Percentiles rank a stretch among this genome's conserved stretches.
phyloP scores from a whole-genome alignment of 2,113 vertebrate species.

The Phocoena sinus region DNA sequence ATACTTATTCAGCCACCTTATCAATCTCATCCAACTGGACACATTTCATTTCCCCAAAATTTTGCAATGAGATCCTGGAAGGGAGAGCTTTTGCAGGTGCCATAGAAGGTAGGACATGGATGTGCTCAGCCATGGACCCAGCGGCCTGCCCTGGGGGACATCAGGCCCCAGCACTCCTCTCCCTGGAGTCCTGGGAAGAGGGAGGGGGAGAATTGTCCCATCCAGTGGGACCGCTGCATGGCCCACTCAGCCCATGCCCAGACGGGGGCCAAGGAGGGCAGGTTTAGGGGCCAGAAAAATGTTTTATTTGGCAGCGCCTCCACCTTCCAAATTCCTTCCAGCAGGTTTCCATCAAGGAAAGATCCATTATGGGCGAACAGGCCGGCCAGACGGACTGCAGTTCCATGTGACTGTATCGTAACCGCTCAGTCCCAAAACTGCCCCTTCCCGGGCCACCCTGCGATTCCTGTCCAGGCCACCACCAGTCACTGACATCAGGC shows the following conservation, averaged over 20 bases:
- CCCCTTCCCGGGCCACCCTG: neutral
- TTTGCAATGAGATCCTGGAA: conserved; percentile 7
- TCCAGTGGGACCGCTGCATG: neutral
- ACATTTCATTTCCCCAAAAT: conserved; percentile 23
- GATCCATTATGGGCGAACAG: conserved; percentile 38
- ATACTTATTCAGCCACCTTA: neutral
- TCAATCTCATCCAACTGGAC: neutral
- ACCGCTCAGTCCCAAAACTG: neutral
- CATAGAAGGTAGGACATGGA: neutral
- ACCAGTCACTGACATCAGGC: no score
- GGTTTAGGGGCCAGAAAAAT: conserved; percentile 39
- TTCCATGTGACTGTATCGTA: conserved; percentile 3
- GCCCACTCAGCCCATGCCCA: conserved; percentile 40
- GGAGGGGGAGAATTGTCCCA: conserved; percentile 16
- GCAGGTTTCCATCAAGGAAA: conserved; percentile 39
- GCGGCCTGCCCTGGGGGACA: neutral
- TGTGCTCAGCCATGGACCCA: neutral
- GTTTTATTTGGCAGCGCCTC: conserved; percentile 62
- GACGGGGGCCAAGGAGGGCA: conserved; percentile 50
- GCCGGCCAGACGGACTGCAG: neutral
- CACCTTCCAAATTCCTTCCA: conserved; percentile 56
- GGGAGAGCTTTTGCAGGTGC: neutral
- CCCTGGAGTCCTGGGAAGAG: accelerated
- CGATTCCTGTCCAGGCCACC: neutral
- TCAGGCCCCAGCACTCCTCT: neutral